Evolutionary conservation across 2,797 vertebrate species (phyloP), one percentile per base, ranked within the genome.

Genomic region (Sebastolobus alascanus): DNA sequence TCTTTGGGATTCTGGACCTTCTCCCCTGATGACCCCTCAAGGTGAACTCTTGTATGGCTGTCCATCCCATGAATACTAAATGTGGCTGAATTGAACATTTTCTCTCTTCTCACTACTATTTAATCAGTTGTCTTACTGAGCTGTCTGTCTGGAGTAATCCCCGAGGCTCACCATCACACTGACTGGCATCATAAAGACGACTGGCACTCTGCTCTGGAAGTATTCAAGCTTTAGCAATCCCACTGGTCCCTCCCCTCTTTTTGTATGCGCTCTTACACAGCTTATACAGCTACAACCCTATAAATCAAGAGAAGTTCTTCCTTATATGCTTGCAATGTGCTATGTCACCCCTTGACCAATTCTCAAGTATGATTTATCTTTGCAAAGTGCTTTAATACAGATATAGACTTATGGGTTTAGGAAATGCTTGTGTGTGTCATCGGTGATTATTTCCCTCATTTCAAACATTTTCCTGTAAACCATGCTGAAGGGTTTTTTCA

Each of bases 41-140:
- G 95, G 95, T 96, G 93, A 95, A 95, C 93, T 90, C 92, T 94
- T 92, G 90, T 93, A 93, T 89, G 84, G 86, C 86, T 84, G 83
- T 83, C 79, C 79, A 37, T 87, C 86, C 91, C 84, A 89, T 94
- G 95, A 94, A 95, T 95, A 95, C 94, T 93, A 94, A 96, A 93
- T 90, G 84, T 88, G 83, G 64, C 82, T 89, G 92, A 94, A 95
- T 96, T 90, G 94, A 93, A 94, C 91, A 92, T 94, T 93, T 93
- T 92, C 89, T 89, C 87, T 90, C 83, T 90, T 91, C 89, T 90
- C 90, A 90, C 89, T 80, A 87, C 90, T 90, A 92, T 95, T 94
- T 94, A 95, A 96, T 95, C 93, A 96, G 92, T 92, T 93, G 91
- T 94, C 90, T 91, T 89, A 87, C 88, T 78, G 84, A 89, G 92